Conservation (phyloP, 2,888 invertebrate species). For the Pachymerium ferrugineum region DNA sequence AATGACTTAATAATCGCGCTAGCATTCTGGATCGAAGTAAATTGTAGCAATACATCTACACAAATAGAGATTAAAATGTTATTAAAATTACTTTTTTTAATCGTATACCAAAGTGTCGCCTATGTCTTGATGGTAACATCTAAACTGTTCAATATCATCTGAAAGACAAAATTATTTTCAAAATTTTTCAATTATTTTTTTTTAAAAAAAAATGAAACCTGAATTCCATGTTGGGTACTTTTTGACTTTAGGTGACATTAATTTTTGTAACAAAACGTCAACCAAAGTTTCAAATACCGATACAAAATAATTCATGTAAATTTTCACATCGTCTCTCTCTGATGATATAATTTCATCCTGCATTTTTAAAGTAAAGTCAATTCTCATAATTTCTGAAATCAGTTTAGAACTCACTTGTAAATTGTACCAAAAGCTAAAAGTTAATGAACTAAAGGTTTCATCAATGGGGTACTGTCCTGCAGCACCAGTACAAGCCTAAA, state of each 20-base stretch:
- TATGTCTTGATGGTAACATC: constrained; percentile 81
- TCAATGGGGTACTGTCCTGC: constrained; percentile 81
- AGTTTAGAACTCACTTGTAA: constrained; percentile 69
- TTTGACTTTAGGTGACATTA: constrained; percentile 63
- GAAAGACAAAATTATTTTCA: constrained; percentile 45
- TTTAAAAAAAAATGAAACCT: constrained; percentile 41
- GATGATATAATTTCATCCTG: constrained; percentile 61
- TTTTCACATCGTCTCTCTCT: constrained; percentile 50
- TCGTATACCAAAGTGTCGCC: constrained; percentile 75
- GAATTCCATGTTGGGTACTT: constrained; percentile 50
- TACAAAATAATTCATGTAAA: constrained; percentile 58
- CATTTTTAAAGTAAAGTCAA: constrained; percentile 32
- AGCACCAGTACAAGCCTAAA: constrained; percentile 65
- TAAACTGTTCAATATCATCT: constrained; percentile 77
- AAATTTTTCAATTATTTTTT: not conserved
- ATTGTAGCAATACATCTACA: constrained; percentile 76
- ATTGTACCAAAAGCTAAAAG: constrained; percentile 87
- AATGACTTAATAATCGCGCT: constrained; percentile 60
- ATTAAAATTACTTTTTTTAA: constrained; percentile 39
- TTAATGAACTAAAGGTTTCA: constrained; percentile 76
- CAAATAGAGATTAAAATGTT: not conserved
- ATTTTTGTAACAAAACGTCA: constrained; percentile 69
- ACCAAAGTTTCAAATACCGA: constrained; percentile 75
- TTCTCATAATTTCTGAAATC: not conserved
- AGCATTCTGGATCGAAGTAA: constrained; percentile 68